Conservation (phyloP, 2,888 invertebrate genomes). For the Odiellus spinosus region DNA sequence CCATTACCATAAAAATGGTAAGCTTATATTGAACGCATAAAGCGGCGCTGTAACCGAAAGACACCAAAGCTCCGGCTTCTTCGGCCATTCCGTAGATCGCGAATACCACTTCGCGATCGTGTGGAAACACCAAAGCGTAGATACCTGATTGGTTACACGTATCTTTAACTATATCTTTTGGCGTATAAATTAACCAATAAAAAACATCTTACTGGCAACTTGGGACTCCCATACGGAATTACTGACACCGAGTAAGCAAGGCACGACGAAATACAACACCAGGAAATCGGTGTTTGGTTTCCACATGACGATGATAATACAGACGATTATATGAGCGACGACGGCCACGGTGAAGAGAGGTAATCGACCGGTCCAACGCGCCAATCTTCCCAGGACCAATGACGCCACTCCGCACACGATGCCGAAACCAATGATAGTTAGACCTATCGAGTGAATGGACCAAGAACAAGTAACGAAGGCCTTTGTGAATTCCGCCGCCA, state of each 20-base stretch:
- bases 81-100: too few relatives aligned
- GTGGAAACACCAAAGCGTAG: too few relatives aligned
- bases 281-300: constrained; percentile 62
- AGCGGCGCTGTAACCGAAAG: too few relatives aligned
- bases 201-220: constrained; percentile 58
- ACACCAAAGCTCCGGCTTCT: too few relatives aligned
- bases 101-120: too few relatives aligned
- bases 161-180: too few relatives aligned
- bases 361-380: constrained; percentile 78
- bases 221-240: constrained; percentile 95
- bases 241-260: constrained; percentile 83
- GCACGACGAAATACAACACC: constrained; percentile 68
- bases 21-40: too few relatives aligned
- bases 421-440: constrained; percentile 93
- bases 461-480: constrained; percentile 71
- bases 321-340: constrained; percentile 55
- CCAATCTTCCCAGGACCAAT: constrained; percentile 71
- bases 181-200: too few relatives aligned
- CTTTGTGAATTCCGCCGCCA: too few relatives aligned
- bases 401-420: constrained; percentile 84
- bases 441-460: constrained; percentile 84
- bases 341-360: constrained; percentile 62
- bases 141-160: too few relatives aligned
- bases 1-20: too few relatives aligned
- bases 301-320: constrained; percentile 69